A percentile compares a stretch with the other conserved stretches of the same genome.
These are phyloP conservation scores for Melinaea menophilus DNA, from an alignment of 2,888 invertebrate species.

Conservation along the genomic window DNA sequence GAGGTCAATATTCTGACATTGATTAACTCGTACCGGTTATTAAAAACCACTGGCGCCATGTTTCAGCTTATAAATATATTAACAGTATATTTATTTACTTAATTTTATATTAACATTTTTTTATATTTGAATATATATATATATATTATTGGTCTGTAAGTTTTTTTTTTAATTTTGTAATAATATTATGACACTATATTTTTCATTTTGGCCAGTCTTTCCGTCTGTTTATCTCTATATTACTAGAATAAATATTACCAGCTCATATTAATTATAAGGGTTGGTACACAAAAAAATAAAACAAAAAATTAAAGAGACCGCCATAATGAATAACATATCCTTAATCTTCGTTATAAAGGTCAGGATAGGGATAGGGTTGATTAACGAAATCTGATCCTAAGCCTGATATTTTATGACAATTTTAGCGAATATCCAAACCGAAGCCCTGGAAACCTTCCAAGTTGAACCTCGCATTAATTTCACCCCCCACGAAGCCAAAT, in stretches of 20 bases:
- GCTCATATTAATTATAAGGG: background rate
- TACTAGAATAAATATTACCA: background rate
- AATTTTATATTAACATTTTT: too few species aligned
- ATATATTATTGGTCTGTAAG: too few species aligned
- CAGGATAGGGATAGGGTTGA: background rate
- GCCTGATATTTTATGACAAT: slow-evolving; percentile 23
- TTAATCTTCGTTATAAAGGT: slow-evolving; percentile 3
- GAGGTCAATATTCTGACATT: background rate
- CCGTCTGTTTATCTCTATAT: too few species aligned
- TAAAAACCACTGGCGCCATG: background rate
- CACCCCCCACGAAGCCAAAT: slow-evolving; percentile 52
- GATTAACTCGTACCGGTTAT: background rate
- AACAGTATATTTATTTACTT: too few species aligned
- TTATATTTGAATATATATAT: too few species aligned
- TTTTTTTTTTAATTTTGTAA: too few species aligned
- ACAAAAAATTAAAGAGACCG: background rate
- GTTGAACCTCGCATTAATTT: slow-evolving; percentile 41
- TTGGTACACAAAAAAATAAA: background rate
- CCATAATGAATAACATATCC: slow-evolving; percentile 1
- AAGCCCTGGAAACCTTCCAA: slow-evolving; percentile 50
- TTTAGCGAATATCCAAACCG: slow-evolving; percentile 43
- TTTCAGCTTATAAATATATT: background rate
- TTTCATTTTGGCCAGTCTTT: too few species aligned
- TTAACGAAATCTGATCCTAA: slow-evolving; percentile 22
- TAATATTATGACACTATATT: too few species aligned